Base-by-base conservation (phyloP, 2,888 invertebrate species). In the Belgica antarctica region DNA sequence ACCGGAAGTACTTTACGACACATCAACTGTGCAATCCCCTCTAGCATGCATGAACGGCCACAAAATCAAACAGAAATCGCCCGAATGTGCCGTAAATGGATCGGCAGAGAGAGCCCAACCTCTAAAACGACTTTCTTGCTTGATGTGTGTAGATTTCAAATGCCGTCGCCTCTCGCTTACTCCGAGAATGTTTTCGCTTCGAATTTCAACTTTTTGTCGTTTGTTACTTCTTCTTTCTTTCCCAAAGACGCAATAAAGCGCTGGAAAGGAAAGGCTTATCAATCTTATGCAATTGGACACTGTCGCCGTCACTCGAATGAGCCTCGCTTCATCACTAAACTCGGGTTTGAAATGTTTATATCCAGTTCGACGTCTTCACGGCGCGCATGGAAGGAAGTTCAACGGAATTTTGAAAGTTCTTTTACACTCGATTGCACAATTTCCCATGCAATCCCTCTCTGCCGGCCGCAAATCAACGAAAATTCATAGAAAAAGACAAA, bases 1-100 rank as follows among this genome's bases (percentile, higher is more conserved):
- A 47, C 65, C 66, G 66, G 66, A 66, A 22, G 66, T 19, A 66
- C 66, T 66, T 66, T 28, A 28, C 19, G 19, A 28, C 47, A 28
- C 57, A 57, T 17, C 57, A 57, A 57, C 7, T n/a, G 8, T 10
- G 5, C 7, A 46, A 46, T 46, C 7, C 15, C 46, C 8, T 31
- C n/a, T 12, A 34, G 12, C 34, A 8, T 12, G 34, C 46, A 46
- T 46, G 46, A 46, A 15, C 15, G 46, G 46, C 46, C n/a, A 10
- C 15, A 15, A 46, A 46, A 46, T 10, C 46, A n/a, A 46, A 46
- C 7, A 46, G 46, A 46, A n/a, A 46, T n/a, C 8, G 15, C 34
- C 34, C 7, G 12, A 34, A 34, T 46, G 46, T 46, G 8, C 46
- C 46, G 46, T 46, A 46, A 46, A 10, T 46, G 46, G 46, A n/a